phyloP scores from a whole-genome alignment of 2,888 invertebrate species.

The Agonopterix arenella region DNA sequence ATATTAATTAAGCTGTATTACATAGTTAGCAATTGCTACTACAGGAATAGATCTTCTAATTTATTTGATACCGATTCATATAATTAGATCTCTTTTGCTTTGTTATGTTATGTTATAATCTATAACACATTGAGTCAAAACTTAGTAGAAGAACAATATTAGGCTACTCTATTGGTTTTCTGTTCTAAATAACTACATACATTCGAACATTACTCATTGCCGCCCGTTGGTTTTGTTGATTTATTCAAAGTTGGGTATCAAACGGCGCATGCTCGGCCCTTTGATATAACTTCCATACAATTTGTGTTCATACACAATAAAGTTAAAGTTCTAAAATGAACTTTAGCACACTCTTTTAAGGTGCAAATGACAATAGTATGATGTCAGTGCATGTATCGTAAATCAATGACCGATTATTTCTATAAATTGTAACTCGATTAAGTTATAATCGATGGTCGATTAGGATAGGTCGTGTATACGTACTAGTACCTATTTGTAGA shows the following conservation, averaged over 20 bases:
- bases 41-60: no score
- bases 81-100: no score
- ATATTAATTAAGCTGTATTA: no score
- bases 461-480: constrained; percentile 30
- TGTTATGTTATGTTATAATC: no score
- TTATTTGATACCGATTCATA: no score
- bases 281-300: constrained; percentile 67
- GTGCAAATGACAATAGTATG: constrained; percentile 13
- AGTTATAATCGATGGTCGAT: constrained; percentile 67
- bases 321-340: constrained; percentile 17
- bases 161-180: constrained; percentile 25
- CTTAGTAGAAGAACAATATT: background rate
- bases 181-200: constrained; percentile 46
- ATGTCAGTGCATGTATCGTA: constrained; percentile 32
- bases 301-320: constrained; percentile 49
- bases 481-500: background rate
- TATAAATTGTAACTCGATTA: constrained; percentile 74
- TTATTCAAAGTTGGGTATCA: constrained; percentile 68
- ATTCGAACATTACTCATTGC: constrained; percentile 61
- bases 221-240: constrained; percentile 74
- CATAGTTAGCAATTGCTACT: no score
- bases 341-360: constrained; percentile 15
- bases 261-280: constrained; percentile 55
- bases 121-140: background rate
- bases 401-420: constrained; percentile 73